phyloP scores from a whole-genome alignment of 2,113 vertebrate species.

The Brachypteracias leptosomus region DNA sequence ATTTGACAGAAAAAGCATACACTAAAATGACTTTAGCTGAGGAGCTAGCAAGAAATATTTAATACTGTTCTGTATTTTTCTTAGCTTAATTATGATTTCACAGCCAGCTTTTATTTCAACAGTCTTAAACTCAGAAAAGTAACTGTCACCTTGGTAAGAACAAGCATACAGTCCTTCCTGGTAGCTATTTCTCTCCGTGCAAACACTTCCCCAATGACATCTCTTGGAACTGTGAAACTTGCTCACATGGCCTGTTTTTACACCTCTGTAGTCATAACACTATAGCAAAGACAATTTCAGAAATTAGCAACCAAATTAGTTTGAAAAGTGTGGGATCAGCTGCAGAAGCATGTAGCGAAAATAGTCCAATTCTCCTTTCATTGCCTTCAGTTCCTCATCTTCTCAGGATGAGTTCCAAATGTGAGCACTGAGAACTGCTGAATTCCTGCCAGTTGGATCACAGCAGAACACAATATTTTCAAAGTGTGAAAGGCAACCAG shows the following conservation, averaged over 20 bases:
- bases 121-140: background rate
- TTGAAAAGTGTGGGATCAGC: conserved; percentile 23
- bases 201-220: background rate
- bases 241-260: background rate
- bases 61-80: background rate
- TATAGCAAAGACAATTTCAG: background rate
- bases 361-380: conserved; percentile 8
- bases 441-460: conserved; percentile 33
- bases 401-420: conserved; percentile 18
- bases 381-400: background rate
- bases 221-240: background rate
- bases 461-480: conserved; percentile 28
- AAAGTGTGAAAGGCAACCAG: conserved; percentile 16
- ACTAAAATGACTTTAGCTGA: background rate
- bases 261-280: background rate
- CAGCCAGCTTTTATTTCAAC: background rate
- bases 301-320: background rate
- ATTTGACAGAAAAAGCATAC: background rate
- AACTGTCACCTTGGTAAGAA: background rate
- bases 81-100: background rate
- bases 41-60: background rate
- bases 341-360: background rate
- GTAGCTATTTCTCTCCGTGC: background rate
- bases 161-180: background rate
- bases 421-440: background rate